These are phyloP conservation scores for Venturia canescens DNA, from an alignment of 1,140 invertebrate genomes.

Conservation along the genomic window DNA sequence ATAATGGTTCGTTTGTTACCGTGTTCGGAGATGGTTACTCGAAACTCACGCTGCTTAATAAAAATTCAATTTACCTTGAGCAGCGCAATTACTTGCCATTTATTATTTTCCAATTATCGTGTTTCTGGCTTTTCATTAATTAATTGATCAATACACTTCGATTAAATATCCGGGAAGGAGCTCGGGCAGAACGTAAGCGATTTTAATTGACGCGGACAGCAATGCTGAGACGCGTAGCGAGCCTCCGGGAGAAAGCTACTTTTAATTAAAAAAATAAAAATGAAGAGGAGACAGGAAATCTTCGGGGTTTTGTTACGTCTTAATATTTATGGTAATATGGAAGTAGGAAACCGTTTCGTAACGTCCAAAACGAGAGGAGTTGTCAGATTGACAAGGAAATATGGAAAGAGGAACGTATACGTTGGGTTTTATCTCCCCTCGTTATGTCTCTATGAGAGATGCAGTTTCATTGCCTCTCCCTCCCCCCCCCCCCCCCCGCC, in stretches of 20 bases:
- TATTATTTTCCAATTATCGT: too few species aligned
- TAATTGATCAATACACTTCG: too few species aligned
- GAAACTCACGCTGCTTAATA: too few species aligned
- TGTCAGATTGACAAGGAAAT: neutral
- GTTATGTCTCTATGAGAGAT: slow-evolving; percentile 17
- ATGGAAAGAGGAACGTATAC: neutral
- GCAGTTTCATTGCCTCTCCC: slow-evolving; percentile 38
- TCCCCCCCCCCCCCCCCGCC: slow-evolving; percentile 1
- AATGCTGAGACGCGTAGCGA: too few species aligned
- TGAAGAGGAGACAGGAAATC: neutral
- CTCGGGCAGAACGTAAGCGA: too few species aligned
- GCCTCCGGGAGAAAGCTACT: neutral
- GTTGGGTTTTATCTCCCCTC: slow-evolving; percentile 31
- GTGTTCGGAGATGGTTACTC: too few species aligned
- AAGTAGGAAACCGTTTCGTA: neutral
- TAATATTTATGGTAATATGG: neutral
- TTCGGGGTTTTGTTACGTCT: neutral
- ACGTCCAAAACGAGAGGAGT: slow-evolving; percentile 5
- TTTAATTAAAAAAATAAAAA: neutral
- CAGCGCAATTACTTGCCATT: neutral
- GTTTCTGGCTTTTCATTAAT: too few species aligned
- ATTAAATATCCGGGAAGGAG: too few species aligned
- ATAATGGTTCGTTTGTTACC: too few species aligned
- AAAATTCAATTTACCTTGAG: neutral
- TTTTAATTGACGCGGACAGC: too few species aligned